Conservation (phyloP, 2,888 invertebrate species). For the Lochmaea crataegi region DNA sequence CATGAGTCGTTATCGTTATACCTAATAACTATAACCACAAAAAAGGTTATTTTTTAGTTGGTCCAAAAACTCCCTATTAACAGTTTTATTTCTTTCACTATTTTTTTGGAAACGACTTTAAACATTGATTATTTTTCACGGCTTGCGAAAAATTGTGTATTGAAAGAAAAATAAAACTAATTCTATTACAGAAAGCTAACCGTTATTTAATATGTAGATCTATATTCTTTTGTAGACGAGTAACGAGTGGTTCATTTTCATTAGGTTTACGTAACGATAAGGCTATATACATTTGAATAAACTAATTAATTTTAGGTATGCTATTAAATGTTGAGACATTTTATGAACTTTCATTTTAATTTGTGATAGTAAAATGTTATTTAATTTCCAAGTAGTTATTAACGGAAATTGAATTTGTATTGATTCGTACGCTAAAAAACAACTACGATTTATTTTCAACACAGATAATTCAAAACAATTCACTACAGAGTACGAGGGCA, state of each 20-base stretch:
- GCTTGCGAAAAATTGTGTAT: too few relatives aligned
- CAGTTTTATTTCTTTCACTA: too few relatives aligned
- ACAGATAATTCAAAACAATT: too few relatives aligned
- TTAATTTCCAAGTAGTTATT: not conserved
- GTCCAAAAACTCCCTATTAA: too few relatives aligned
- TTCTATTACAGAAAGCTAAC: not conserved
- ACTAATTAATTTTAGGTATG: conserved; percentile 1
- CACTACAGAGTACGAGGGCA: too few relatives aligned
- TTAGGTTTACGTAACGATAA: conserved; percentile 2
- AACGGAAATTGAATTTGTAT: not conserved
- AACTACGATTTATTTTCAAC: not conserved
- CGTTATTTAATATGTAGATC: not conserved
- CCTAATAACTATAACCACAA: too few relatives aligned
- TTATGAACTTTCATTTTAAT: conserved; percentile 4
- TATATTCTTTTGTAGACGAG: not conserved
- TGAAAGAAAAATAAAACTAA: not conserved
- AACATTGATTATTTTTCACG: too few relatives aligned
- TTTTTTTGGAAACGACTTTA: too few relatives aligned
- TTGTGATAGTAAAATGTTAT: not conserved
- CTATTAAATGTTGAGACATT: not conserved
- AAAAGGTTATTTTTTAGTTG: too few relatives aligned
- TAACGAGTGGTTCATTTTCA: not conserved
- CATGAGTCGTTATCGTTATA: too few relatives aligned
- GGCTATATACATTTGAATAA: not conserved
- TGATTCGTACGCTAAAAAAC: not conserved